These are phyloP conservation scores for Odontomyia ornata DNA, from an alignment of 2,888 invertebrate species.

Conservation along the genomic window DNA sequence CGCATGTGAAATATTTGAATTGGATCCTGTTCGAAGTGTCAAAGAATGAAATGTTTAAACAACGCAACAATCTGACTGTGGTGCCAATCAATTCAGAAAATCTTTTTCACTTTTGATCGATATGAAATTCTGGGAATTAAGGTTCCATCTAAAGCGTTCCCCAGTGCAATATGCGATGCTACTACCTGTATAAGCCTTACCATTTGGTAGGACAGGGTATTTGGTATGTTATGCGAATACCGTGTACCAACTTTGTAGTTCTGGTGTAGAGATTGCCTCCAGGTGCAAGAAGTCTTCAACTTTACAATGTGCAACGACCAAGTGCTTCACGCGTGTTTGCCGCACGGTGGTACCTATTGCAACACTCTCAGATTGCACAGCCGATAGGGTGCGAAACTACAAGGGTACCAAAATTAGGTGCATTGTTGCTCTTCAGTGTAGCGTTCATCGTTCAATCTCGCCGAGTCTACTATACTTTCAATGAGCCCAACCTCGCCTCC, in stretches of 20 bases:
- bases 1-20: not conserved
- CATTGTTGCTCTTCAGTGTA: not conserved
- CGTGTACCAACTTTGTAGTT: not conserved
- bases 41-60: too few species aligned
- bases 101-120: too few species aligned
- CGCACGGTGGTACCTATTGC: conserved; percentile 6
- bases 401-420: conserved; percentile 29
- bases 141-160: too few species aligned
- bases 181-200: too few species aligned
- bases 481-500: not conserved
- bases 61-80: too few species aligned
- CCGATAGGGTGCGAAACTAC: conserved; percentile 34
- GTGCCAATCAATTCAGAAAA: too few species aligned
- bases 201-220: not conserved
- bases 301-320: conserved; percentile 23
- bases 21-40: too few species aligned
- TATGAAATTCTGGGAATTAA: too few species aligned
- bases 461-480: not conserved
- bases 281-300: conserved; percentile 28
- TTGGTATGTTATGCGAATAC: conserved; percentile 1
- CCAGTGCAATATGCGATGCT: too few species aligned
- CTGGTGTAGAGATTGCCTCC: not conserved
- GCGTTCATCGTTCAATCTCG: not conserved
- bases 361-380: conserved; percentile 24
- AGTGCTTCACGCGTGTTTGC: conserved; percentile 34